Conservation (phyloP, 2,888 invertebrate genomes). For the Zhuqinia jingwanae region DNA sequence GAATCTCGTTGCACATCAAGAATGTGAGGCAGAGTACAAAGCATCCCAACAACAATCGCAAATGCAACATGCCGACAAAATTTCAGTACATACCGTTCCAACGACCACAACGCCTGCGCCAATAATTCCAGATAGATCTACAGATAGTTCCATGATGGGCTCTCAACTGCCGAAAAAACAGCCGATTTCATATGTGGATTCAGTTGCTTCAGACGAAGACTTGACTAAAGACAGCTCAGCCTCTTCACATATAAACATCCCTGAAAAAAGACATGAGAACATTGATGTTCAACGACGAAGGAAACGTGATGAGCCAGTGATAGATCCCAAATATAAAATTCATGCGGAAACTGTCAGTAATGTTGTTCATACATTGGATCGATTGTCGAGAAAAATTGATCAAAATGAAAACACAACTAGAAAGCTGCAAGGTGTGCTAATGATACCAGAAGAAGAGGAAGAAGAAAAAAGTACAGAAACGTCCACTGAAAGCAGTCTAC, state of each 20-base stretch:
- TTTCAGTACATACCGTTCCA: conserved; percentile 44
- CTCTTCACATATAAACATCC: background rate
- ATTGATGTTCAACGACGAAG: background rate
- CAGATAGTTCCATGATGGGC: conserved; percentile 37
- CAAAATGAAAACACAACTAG: conserved; percentile 78
- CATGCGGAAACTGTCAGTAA: conserved; percentile 75
- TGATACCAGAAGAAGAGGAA: conserved; percentile 71
- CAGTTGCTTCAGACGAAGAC: background rate
- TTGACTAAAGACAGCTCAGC: background rate
- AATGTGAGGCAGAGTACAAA: conserved; percentile 78
- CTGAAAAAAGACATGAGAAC: background rate
- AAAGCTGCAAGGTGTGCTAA: conserved; percentile 77
- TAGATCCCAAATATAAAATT: conserved; percentile 74
- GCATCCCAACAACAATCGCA: conserved; percentile 61
- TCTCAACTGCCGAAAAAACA: conserved; percentile 32
- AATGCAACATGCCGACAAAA: conserved; percentile 45
- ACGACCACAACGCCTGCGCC: conserved; percentile 49
- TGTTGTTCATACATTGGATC: conserved; percentile 77
- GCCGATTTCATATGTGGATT: background rate
- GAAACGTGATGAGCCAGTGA: conserved; percentile 57
- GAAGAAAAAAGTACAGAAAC: conserved; percentile 34
- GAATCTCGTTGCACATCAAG: conserved; percentile 79
- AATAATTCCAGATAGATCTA: conserved; percentile 48
- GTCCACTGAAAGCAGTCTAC: background rate
- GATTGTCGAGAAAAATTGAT: conserved; percentile 77